Evolutionary conservation across 1,140 invertebrate genomes (phyloP), one percentile per base, ranked within the genome.

Genomic region (Oedothorax gibbosus): DNA sequence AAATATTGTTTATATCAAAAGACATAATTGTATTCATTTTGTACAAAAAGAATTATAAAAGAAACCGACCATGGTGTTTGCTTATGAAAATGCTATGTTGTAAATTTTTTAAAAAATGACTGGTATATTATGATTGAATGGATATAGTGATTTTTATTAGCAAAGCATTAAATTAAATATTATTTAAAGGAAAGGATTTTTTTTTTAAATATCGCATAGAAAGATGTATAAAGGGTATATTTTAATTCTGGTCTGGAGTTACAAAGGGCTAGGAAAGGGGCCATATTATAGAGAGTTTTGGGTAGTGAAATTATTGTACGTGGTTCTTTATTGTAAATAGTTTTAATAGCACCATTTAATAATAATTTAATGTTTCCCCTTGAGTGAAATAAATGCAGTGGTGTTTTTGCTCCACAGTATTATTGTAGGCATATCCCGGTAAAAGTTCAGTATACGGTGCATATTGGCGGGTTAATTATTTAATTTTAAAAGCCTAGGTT

Each of bases 281-380:
- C 72, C 81, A 84, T 84, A 84, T 76, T 68, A 51, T 84, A 84
- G 81, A 84, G 76, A 75, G 72, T 84, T 84, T 75, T 75, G 81
- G 81, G 71, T 76, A 76, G 71, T 76, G 72, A 84, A 84, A 76
- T 66, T 66, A 51, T 35, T 35, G 35, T 35, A 35, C 75, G 21
- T 84, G 81, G 81, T 84, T 75, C 57, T 82, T 69, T 82, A 54
- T 65, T 84, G 81, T 84, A 84, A 84, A 84, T 84, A 76, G 65
- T 35, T 69, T 57, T 81, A 35, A 21, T 54, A 75, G 76, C 60
- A 60, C 66, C 81, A 84, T 15, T 49, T 73, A 75, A 66, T 54
- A 68, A 60, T 84, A 84, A 84, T 84, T 84, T 84, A 84, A 84
- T 84, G 71, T 84, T 75, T 84, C 65, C 80, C 64, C 72, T 71